Evolutionary conservation across 1,140 invertebrate species (phyloP), one percentile per base, ranked within the genome.

Genomic region (Andricus grossulariae): DNA sequence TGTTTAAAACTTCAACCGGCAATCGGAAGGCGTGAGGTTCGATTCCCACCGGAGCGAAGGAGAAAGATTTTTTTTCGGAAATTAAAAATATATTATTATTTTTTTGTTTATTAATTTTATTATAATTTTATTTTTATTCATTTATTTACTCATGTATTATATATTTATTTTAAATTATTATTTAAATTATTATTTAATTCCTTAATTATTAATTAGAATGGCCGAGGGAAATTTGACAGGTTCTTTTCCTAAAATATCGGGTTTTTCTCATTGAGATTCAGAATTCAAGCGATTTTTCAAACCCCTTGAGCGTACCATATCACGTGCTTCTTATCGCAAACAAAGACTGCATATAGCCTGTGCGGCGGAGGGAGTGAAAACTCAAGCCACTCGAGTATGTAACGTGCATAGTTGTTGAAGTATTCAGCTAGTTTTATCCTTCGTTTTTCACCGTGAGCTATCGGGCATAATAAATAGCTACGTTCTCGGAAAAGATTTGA

Each of bases 321-420:
- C 60, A 66, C 60, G 60, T 66, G 60, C 60, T 32, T 39, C 60
- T 66, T 66, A 66, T 66, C 60, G 60, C 60, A 66, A 66, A 66
- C 60, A 66, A 66, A 66, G 60, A 66, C 21, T 66, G 39, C 39
- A 66, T 66, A 66, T 45, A 66, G 25, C 45, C 39, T 66, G 60
- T 66, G 60, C 45, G 60, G 60, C 3, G 15, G 21, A 15, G 60
- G 60, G 60, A 66, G 60, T 66, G 60, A 66, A 66, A 66, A 66
- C 32, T 66, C 60, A 66, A 66, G 60, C 60, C 60, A 66, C 60
- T 66, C 60, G 60, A 32, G 60, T 66, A 66, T 66, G 60, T 66
- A 66, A 39, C 60, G 60, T 66, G 39, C 60, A 66, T 66, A 66
- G 60, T 66, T 66, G 60, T 16, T 66, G 60, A 66, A 66, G 60